A percentile compares a stretch with the other conserved stretches of the same genome.
These are phyloP conservation scores for Trichomycterus rosablanca DNA, from an alignment of 2,113 vertebrate genomes.

Conservation along the genomic window DNA sequence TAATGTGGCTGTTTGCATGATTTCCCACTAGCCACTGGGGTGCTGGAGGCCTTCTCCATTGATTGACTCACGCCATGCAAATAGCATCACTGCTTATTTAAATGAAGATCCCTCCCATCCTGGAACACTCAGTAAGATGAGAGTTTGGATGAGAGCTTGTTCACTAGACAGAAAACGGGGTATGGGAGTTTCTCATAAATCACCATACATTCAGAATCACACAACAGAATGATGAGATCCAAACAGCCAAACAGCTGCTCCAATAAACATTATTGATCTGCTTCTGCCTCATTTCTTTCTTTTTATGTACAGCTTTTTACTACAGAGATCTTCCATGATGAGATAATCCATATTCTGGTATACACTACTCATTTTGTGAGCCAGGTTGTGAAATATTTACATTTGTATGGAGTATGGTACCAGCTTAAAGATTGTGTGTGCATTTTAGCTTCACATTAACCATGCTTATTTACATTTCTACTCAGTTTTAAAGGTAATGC, in stretches of 20 bases:
- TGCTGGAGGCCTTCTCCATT: neutral
- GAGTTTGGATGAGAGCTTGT: neutral
- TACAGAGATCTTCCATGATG: constrained; percentile 10
- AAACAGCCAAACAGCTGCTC: constrained; percentile 56
- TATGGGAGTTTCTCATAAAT: constrained; percentile 21
- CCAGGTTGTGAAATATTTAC: neutral
- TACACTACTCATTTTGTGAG: constrained; percentile 31
- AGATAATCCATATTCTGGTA: constrained; percentile 30
- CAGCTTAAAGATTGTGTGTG: neutral
- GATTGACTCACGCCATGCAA: constrained; percentile 35
- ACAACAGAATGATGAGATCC: constrained; percentile 51
- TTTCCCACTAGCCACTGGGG: constrained; percentile 10
- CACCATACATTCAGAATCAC: constrained; percentile 35
- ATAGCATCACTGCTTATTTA: constrained; percentile 45
- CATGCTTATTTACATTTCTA: neutral
- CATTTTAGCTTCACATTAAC: constrained; percentile 4
- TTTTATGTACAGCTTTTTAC: constrained; percentile 29
- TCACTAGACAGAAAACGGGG: neutral
- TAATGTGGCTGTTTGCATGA: constrained; percentile 33
- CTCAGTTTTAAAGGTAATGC: constrained; percentile 4
- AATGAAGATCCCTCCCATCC: constrained; percentile 56
- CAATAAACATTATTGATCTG: constrained; percentile 62
- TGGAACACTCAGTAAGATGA: constrained; percentile 23
- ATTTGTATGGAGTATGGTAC: neutral
- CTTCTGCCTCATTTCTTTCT: neutral